Conservation (phyloP, 2,888 invertebrate species). For the Tetrapedia diversipes region DNA sequence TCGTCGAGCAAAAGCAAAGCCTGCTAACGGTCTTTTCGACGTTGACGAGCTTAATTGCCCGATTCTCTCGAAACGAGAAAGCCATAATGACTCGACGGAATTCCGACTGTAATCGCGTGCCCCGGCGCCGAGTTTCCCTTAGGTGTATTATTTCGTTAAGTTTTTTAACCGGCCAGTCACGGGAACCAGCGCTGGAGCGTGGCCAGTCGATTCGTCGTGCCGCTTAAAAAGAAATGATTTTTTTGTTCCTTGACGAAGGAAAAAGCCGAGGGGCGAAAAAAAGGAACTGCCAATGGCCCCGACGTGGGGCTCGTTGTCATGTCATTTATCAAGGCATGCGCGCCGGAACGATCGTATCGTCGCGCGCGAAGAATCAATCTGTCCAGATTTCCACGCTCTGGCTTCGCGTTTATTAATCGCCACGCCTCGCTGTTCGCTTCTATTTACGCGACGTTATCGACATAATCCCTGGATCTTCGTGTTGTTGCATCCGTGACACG, state of each 20-base stretch:
- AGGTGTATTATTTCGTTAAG: constrained; percentile 65
- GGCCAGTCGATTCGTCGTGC: constrained; percentile 66
- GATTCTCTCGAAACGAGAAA: not conserved
- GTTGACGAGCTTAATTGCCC: not conserved
- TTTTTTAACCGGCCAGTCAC: constrained; percentile 57
- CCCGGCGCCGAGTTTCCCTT: not conserved
- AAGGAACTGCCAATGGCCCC: constrained; percentile 13
- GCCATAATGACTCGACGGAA: too few species aligned
- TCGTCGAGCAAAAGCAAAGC: too few species aligned
- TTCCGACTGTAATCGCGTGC: constrained; percentile 9
- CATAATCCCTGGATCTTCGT: not conserved
- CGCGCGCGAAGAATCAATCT: constrained; percentile 61
- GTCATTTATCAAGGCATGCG: constrained; percentile 65
- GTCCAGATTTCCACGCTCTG: constrained; percentile 48
- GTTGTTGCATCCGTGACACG: not conserved
- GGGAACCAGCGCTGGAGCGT: constrained; percentile 54
- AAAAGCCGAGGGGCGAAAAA: not conserved
- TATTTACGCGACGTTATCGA: not conserved
- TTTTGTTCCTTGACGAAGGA: not conserved
- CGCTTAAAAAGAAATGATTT: constrained; percentile 49
- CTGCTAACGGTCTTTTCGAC: too few species aligned
- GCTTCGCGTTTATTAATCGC: constrained; percentile 33
- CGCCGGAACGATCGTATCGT: constrained; percentile 57
- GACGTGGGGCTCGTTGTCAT: constrained; percentile 56
- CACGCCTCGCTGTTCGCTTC: constrained; percentile 8